These are phyloP conservation scores for Lamprologus speciosus DNA, from an alignment of 2,113 vertebrate genomes.

Conservation along the genomic window DNA sequence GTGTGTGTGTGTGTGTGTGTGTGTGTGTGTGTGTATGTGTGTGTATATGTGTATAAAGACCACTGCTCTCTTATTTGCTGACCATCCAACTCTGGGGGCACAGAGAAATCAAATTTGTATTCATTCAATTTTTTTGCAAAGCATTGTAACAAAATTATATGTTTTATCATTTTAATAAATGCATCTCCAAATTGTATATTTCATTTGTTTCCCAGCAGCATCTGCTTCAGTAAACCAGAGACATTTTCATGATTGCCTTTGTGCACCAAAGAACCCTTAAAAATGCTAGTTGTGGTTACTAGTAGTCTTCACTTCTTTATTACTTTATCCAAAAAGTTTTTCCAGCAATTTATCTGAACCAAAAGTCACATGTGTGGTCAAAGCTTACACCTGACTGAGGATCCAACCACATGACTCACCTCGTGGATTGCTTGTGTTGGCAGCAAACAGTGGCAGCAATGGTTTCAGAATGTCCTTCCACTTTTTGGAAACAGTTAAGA, in stretches of 20 bases:
- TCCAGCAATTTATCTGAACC: background rate
- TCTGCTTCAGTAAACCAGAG: background rate
- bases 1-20: background rate
- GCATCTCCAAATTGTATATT: background rate
- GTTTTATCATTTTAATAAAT: background rate
- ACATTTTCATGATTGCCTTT: background rate
- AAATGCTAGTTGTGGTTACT: background rate
- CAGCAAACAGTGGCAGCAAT: background rate
- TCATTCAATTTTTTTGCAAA: background rate
- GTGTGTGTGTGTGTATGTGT: background rate
- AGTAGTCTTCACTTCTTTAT: background rate
- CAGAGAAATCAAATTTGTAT: background rate
- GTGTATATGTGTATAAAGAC: background rate
- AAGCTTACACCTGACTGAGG: background rate
- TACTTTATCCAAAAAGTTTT: background rate
- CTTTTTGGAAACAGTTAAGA: background rate
- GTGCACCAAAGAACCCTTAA: background rate
- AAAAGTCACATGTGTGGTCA: background rate
- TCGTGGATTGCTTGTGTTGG: background rate
- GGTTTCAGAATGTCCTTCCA: background rate
- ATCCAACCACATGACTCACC: background rate
- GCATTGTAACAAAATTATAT: background rate
- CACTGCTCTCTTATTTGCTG: background rate
- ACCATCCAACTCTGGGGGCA: background rate
- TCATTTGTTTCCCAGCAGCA: background rate